These are phyloP conservation scores for Tribolium freemani DNA, from an alignment of 2,888 invertebrate genomes.

Conservation along the genomic window DNA sequence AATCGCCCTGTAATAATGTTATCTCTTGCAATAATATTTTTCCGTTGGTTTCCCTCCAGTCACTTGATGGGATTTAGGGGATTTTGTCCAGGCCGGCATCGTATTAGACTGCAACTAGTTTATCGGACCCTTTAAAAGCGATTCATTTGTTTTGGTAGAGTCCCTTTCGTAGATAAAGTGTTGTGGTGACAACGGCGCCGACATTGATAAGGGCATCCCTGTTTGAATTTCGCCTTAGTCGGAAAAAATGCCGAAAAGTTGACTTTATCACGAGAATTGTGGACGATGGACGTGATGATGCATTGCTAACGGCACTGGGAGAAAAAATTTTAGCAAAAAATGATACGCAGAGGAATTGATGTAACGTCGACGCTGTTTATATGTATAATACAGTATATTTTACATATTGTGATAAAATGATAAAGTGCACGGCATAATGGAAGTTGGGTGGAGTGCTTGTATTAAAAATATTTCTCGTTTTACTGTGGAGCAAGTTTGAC, in stretches of 20 bases:
- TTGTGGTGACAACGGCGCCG: not conserved
- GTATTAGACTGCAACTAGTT: not conserved
- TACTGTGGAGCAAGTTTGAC: not conserved
- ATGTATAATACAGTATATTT: slow-evolving; percentile 6
- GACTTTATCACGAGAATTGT: not conserved
- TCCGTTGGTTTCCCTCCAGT: not conserved
- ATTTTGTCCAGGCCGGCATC: not conserved
- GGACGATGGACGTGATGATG: not conserved
- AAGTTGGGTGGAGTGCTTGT: not conserved
- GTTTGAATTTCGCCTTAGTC: not conserved
- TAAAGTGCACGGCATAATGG: slow-evolving; percentile 8
- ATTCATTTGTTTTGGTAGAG: slow-evolving; percentile 18
- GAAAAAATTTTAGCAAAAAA: not conserved
- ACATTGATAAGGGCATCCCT: not conserved
- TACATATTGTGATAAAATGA: slow-evolving; percentile 3
- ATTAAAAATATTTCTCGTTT: slow-evolving; percentile 7
- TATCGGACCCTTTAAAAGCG: slow-evolving; percentile 1
- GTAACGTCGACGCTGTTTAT: slow-evolving; percentile 1
- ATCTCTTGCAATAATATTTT: not conserved
- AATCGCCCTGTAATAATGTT: too few relatives aligned
- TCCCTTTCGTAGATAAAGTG: slow-evolving; percentile 3
- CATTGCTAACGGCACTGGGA: not conserved
- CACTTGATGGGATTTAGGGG: not conserved
- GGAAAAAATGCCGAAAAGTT: not conserved
- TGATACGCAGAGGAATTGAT: slow-evolving; percentile 8